Percentiles rank a stretch among this genome's conserved stretches.
These are phyloP conservation scores for Cyclophora punctaria DNA, from an alignment of 2,888 invertebrate species.

Conservation along the genomic window DNA sequence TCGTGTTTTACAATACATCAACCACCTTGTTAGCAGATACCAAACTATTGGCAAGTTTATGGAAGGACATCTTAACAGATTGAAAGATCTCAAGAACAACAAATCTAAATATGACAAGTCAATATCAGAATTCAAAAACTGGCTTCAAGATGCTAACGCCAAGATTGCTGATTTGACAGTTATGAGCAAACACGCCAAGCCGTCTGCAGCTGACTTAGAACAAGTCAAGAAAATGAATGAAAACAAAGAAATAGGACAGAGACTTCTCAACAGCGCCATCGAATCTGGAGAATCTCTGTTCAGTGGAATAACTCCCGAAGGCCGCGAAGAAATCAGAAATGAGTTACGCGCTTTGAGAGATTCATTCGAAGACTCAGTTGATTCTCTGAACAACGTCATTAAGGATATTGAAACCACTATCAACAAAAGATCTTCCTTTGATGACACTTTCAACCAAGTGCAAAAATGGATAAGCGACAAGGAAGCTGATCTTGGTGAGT, in stretches of 20 bases:
- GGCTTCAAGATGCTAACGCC: slow-evolving; percentile 84
- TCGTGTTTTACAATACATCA: slow-evolving; percentile 85
- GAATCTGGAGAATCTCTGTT: slow-evolving; percentile 93
- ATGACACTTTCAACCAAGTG: slow-evolving; percentile 92
- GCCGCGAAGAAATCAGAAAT: slow-evolving; percentile 87
- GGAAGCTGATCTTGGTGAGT: slow-evolving; percentile 81
- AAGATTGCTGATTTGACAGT: slow-evolving; percentile 83
- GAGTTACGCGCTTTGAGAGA: slow-evolving; percentile 87
- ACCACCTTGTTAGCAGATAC: slow-evolving; percentile 84
- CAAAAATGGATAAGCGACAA: slow-evolving; percentile 90
- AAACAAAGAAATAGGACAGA: slow-evolving; percentile 86
- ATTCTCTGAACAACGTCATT: slow-evolving; percentile 87
- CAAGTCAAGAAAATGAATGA: slow-evolving; percentile 83
- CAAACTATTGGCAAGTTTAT: slow-evolving; percentile 83
- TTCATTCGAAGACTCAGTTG: slow-evolving; percentile 88
- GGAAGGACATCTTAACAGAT: slow-evolving; percentile 80
- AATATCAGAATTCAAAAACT: slow-evolving; percentile 81
- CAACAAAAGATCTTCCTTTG: slow-evolving; percentile 93
- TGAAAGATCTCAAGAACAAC: slow-evolving; percentile 81
- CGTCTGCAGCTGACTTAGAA: slow-evolving; percentile 83
- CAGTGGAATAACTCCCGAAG: slow-evolving; percentile 89
- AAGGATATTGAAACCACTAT: slow-evolving; percentile 92
- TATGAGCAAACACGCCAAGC: slow-evolving; percentile 84
- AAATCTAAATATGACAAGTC: slow-evolving; percentile 80
- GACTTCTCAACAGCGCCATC: slow-evolving; percentile 84